Evolutionary conservation across 2,888 invertebrate genomes (phyloP).

Genomic region (Eulithis testata): DNA sequence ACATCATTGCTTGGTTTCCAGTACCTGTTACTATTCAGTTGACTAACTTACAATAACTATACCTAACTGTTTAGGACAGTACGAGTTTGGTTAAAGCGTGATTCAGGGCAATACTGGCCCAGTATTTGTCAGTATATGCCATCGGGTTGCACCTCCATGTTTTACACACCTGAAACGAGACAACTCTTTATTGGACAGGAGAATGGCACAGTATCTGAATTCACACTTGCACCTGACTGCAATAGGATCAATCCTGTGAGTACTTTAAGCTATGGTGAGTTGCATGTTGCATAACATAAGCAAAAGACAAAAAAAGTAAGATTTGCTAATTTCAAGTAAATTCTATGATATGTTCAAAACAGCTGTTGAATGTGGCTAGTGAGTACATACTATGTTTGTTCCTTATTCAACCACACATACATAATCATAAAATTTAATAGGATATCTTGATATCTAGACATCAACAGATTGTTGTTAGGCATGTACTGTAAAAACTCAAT

Average conservation of each 20-base stretch:
- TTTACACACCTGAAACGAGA: slow-evolving; percentile 93
- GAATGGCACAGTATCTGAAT: slow-evolving; percentile 96
- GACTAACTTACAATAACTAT: neutral
- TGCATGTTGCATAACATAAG: neutral
- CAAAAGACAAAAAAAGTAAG: neutral
- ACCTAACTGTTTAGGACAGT: slow-evolving; percentile 88
- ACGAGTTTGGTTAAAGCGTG: slow-evolving; percentile 97
- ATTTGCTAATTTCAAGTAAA: too few species aligned
- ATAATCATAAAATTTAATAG: too few species aligned
- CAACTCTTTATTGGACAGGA: slow-evolving; percentile 98
- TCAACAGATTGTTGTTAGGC: too few species aligned
- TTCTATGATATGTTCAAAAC: too few species aligned
- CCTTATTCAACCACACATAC: too few species aligned
- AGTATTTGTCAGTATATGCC: slow-evolving; percentile 98
- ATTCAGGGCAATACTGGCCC: slow-evolving; percentile 99
- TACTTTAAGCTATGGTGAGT: slow-evolving; percentile 28
- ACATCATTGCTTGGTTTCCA: slow-evolving; percentile 17
- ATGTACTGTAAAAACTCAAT: too few species aligned
- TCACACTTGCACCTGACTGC: slow-evolving; percentile 95
- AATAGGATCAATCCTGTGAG: slow-evolving; percentile 93
- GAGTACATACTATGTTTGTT: too few species aligned
- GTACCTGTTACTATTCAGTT: neutral
- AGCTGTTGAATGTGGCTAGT: too few species aligned
- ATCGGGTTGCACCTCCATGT: slow-evolving; percentile 95
- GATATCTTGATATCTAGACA: too few species aligned